Evolutionary conservation across 2,888 invertebrate genomes (phyloP), one percentile per base, ranked within the genome.

Genomic region (Agrilus biguttatus): DNA sequence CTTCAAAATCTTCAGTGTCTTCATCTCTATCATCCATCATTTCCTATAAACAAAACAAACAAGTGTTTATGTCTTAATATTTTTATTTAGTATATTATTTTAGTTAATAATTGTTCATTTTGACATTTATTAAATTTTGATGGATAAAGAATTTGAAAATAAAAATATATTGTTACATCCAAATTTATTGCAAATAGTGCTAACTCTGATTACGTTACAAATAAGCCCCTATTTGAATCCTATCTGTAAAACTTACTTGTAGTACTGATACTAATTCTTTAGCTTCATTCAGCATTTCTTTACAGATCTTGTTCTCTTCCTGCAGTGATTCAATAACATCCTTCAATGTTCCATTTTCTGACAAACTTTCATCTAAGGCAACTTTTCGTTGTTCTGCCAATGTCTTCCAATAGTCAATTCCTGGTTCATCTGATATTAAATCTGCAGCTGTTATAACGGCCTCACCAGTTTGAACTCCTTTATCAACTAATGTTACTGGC

Each of bases 321-420:
- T 61, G 52, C 3, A 67, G 50, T 2, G 54, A 46, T 41, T 60
- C 59, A 36, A 75, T 63, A 46, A 69, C 62, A 33, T 72, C 71
- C 48, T 72, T 69, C 17, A 77, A 57, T 51, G 71, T 71, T 46
- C 75, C 74, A 65, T 84, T 86, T 63, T 87, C 85, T 44, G 75
- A 71, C 23, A 87, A 69, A 21, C 84, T 76, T 47, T 81, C 77
- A 54, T 85, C 75, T 21, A 88, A 63, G 2, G 82, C 81, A 51
- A 75, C 66, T 45, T 81, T 75, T 46, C 86, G 73, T 55, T 79
- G 80, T 59, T 83, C 85, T 19, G 86, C 83, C 48, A 87, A 59
- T 37, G 75, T 67, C 63, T 83, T 70, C 83, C 85, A 88, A 59
- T 87, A 88, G 48, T 75, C 75, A 55, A 79, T 78, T 44, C 83